phyloP scores from a whole-genome alignment of 1,140 invertebrate genomes.

The Drosophila athabasca region DNA sequence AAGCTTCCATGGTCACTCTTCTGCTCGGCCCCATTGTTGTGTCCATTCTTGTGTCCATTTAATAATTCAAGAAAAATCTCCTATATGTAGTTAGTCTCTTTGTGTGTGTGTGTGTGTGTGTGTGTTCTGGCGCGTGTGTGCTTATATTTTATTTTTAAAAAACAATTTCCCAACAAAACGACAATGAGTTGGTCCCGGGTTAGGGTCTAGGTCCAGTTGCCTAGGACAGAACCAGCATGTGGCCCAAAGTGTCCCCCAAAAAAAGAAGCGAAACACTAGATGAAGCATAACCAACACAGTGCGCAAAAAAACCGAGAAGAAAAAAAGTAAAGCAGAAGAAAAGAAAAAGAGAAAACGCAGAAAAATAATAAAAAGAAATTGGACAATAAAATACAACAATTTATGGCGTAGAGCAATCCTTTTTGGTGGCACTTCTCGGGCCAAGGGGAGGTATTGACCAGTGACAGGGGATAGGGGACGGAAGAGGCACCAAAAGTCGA shows the following conservation, averaged over 20 bases:
- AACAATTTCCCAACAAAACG: slow-evolving; percentile 68
- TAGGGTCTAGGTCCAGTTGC: slow-evolving; percentile 37
- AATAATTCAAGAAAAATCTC: slow-evolving; percentile 68
- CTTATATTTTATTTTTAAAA: slow-evolving; percentile 66
- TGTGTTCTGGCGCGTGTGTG: not conserved
- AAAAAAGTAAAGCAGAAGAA: slow-evolving; percentile 68
- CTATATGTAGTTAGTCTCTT: slow-evolving; percentile 31
- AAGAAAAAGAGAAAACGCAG: slow-evolving; percentile 62
- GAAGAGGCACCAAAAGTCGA: slow-evolving; percentile 61
- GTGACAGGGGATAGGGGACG: not conserved
- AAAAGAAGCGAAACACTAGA: slow-evolving; percentile 62
- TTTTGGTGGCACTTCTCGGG: slow-evolving; percentile 67
- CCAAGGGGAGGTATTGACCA: slow-evolving; percentile 1
- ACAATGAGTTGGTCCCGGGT: slow-evolving; percentile 56
- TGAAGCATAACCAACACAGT: slow-evolving; percentile 74
- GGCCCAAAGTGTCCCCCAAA: slow-evolving; percentile 61
- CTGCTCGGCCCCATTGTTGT: slow-evolving; percentile 3
- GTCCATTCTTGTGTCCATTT: slow-evolving; percentile 57
- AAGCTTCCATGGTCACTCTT: not conserved
- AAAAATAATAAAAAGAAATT: slow-evolving; percentile 82
- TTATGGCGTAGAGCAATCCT: slow-evolving; percentile 79
- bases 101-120: slow-evolving; percentile 24
- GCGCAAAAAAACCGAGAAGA: slow-evolving; percentile 68
- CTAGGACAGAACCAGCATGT: slow-evolving; percentile 67
- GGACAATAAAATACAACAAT: slow-evolving; percentile 82